Base-by-base conservation (phyloP, 1,140 invertebrate species). In the Chironomus striatipennis region DNA sequence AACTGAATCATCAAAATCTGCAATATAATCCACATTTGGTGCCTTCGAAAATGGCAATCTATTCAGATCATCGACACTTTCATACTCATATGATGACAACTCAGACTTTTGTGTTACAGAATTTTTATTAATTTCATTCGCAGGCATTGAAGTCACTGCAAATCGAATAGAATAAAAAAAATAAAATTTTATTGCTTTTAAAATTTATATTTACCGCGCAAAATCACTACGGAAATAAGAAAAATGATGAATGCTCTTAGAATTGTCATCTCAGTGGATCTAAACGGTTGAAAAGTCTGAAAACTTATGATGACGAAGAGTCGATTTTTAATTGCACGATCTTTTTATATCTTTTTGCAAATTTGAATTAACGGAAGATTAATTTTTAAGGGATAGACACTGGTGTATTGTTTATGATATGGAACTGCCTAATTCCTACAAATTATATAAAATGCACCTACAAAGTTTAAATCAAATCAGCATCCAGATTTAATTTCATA, bases 151-250 rank as follows among this genome's bases (percentile, higher is more conserved):
- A 70, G 65, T 70, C 65, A 70, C 65, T 70, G 18, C 18, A 7
- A 20, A 57, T 2, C 7, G n/a, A 2, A 57, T 2, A 57, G 7
- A 57, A n/a, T 12, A 70, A 10, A 70, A n/a, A 34, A 34, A 70
- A 20, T 9, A 20, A 18, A 20, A 1, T 20, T 70, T 70, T 12
- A 18, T 7, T 17, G 18, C 20, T 17, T 20, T 20, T 67, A 3
- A 67, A 67, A 67, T 70, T 70, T 70, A 7, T 70, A 20, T 70
- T 70, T 70, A 70, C 65, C 65, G 65, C 65, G 65, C 65, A 70
- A 17, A 70, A 70, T 70, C 65, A 20, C 65, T 8, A 70, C 4
- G 6, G 20, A 5, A 9, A 10, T 70, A 6, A 70, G 10, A 70
- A 18, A 18, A 9, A 70, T 9, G 18, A 70, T 9, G 18, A 70